Evolutionary conservation across 2,113 vertebrate genomes (phyloP).

Genomic region (Sinosuthora webbiana): DNA sequence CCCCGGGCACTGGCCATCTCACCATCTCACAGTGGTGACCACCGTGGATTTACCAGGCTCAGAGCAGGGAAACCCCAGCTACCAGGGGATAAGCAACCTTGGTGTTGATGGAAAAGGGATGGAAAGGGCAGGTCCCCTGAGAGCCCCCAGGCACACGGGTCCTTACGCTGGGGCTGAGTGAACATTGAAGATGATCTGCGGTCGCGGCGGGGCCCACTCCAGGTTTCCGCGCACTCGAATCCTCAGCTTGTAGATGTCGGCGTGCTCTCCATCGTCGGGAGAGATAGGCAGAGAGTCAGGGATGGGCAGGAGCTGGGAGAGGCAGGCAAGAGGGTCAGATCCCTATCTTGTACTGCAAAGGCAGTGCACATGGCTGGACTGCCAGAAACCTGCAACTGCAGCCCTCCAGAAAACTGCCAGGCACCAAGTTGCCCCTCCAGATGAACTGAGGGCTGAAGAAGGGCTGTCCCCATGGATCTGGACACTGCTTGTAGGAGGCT

Average conservation of each 20-base stretch:
- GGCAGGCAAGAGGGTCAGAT: background rate
- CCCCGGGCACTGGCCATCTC: background rate
- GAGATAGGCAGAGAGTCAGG: slow-evolving; percentile 95
- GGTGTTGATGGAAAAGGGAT: background rate
- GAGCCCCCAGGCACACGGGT: accelerated
- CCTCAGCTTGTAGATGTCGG: slow-evolving; percentile 93
- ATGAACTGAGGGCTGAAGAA: background rate
- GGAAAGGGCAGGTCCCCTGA: background rate
- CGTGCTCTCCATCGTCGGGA: slow-evolving; percentile 93
- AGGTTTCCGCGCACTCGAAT: slow-evolving; percentile 96
- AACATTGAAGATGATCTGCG: slow-evolving; percentile 97
- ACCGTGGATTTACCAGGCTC: background rate
- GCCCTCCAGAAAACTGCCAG: background rate
- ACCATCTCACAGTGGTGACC: background rate
- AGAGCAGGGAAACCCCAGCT: background rate
- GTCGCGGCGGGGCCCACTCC: slow-evolving; percentile 95
- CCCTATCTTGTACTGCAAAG: background rate
- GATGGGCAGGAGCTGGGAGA: slow-evolving; percentile 88
- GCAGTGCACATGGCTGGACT: background rate
- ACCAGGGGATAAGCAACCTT: background rate
- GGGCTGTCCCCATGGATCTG: background rate
- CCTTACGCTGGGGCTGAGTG: slow-evolving; percentile 92
- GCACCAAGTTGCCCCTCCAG: background rate
- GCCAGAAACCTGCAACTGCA: background rate
- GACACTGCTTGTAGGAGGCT: background rate